Evolutionary conservation across 2,113 vertebrate species (phyloP), one percentile per base, ranked within the genome.

Genomic region (Nanger granti): DNA sequence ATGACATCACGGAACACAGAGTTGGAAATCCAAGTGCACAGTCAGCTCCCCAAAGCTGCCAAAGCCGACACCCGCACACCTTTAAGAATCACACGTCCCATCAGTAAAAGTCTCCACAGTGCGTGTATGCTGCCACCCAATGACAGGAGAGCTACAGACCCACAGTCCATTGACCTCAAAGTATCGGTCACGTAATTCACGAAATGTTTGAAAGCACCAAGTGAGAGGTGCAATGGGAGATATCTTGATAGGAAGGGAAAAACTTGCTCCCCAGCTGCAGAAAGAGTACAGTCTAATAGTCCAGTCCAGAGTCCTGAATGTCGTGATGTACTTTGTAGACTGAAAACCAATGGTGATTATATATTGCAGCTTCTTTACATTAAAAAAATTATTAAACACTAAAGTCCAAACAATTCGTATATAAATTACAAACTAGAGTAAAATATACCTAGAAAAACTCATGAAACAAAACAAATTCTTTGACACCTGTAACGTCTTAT

Each of bases 381-480:
- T 97, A 94, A 73, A 86, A 37, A 88, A 93, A 14, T 4, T 54
- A n/a, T 66, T 87, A 90, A 95, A 79, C 54, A 69, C 82, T 49
- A 90, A 94, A 84, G 9, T 18, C n/a, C 17, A 94, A 85, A n/a
- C 54, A 54, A 28, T 93, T 87, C 90, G 13, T 34, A 55, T 69
- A 44, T 85, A 85, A 92, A 69, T 20, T 26, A 62, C 12, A 85
- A 89, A 85, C n/a, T 91, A 54, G 83, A 95, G 12, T 59, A 73
- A 89, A 86, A 76, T 44, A 79, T 44, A 79, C n/a, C 82, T 69
- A 93, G 26, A 96, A 95, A 96, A 85, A 93, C 37, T 59, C 54
- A 91, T 80, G 57, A 84, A 91, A 93, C 73, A 86, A 96, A 96
- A 82, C 22, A 55, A 66, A 41, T 90, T 87, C 20, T 85, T 89